A percentile compares a stretch with the other conserved stretches of the same genome.
phyloP scores from a whole-genome alignment of 2,888 invertebrate species.

The Alentia gelatinosa region DNA sequence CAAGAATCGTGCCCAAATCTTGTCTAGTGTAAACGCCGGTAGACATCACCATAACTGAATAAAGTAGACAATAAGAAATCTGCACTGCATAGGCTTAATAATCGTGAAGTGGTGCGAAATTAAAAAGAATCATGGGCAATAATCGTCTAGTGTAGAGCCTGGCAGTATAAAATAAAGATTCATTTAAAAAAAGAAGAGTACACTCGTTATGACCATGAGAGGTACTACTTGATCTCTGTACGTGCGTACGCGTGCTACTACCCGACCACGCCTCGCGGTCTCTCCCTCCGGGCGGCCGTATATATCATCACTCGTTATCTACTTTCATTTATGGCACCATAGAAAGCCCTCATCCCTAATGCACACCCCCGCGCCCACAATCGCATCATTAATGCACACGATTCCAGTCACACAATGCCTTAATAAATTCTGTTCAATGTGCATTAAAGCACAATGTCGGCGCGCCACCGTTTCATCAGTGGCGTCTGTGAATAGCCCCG shows the following conservation, averaged over 20 bases:
- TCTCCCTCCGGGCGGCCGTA: neutral
- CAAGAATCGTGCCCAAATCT: too few relatives aligned
- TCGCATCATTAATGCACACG: constrained; percentile 26
- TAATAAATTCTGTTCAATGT: constrained; percentile 22
- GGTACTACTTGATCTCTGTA: neutral
- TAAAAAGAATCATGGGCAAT: too few relatives aligned
- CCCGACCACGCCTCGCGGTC: neutral
- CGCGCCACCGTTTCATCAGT: neutral
- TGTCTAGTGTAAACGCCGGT: too few relatives aligned
- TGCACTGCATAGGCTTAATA: too few relatives aligned
- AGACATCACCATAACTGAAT: too few relatives aligned
- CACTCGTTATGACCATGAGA: too few relatives aligned
- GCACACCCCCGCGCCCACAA: neutral
- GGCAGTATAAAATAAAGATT: too few relatives aligned
- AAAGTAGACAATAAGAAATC: too few relatives aligned
- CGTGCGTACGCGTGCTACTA: neutral
- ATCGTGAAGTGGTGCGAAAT: too few relatives aligned
- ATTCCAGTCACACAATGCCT: constrained; percentile 26
- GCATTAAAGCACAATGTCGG: constrained; percentile 9
- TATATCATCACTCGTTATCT: constrained; percentile 22
- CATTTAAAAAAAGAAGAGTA: too few relatives aligned
- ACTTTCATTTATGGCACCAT: neutral
- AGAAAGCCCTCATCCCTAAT: constrained; percentile 4
- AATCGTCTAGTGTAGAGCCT: too few relatives aligned
- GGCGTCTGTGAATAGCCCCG: neutral